Percentiles rank a stretch among this genome's conserved stretches.
These are phyloP conservation scores for Chaetoderma sp. DNA, from an alignment of 2,888 invertebrate genomes.

Conservation along the genomic window DNA sequence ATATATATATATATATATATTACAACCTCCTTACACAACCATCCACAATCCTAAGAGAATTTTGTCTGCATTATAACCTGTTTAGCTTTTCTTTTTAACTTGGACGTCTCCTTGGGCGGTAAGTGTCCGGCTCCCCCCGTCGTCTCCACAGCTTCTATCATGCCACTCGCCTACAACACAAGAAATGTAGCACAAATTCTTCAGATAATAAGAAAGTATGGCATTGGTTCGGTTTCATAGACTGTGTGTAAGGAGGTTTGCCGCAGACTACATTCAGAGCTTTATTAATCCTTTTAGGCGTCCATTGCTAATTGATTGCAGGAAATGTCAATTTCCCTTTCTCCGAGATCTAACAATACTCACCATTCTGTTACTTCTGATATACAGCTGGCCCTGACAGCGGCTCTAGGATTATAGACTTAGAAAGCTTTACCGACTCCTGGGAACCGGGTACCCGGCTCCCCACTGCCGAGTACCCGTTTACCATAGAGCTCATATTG, in stretches of 20 bases:
- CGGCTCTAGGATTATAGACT: no score
- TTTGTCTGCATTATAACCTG: neutral
- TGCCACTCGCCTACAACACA: slow-evolving; percentile 51
- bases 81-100: neutral
- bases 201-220: neutral
- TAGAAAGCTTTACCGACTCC: no score
- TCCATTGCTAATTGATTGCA: no score
- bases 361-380: no score
- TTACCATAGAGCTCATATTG: no score
- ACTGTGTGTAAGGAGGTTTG: neutral
- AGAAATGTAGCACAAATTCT: neutral
- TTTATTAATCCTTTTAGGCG: no score
- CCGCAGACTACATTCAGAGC: neutral
- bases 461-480: no score
- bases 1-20: no score
- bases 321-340: no score
- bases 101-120: neutral
- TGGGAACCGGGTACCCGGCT: no score
- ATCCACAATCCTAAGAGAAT: neutral
- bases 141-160: slow-evolving; percentile 59
- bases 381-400: no score
- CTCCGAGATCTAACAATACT: no score
- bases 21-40: neutral
- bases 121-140: slow-evolving; percentile 47
- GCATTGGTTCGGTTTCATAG: neutral